A percentile compares a stretch with the other conserved stretches of the same genome.
Evolutionary conservation across 2,113 vertebrate genomes (phyloP).

Genomic region (Penelope pileata): DNA sequence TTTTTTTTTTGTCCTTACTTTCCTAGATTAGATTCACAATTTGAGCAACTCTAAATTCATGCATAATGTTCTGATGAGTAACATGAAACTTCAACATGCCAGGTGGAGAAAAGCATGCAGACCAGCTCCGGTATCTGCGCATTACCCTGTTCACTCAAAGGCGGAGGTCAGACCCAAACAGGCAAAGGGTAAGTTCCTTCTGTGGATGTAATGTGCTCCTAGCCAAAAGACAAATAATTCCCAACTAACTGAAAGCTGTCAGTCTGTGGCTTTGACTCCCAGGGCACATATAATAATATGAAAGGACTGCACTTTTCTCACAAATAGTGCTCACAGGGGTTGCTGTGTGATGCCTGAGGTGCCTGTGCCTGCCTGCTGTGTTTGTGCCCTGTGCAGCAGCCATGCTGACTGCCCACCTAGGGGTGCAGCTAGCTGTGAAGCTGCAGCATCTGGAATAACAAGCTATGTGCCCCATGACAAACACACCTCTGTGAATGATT

Average conservation of each 20-base stretch:
- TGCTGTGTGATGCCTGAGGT: neutral
- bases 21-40: neutral
- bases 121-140: neutral
- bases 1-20: neutral
- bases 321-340: neutral
- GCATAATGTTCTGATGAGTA: neutral
- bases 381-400: neutral
- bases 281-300: too few species aligned
- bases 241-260: neutral
- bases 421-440: neutral
- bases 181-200: neutral
- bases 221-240: neutral
- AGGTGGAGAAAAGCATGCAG: neutral
- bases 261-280: neutral
- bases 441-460: neutral
- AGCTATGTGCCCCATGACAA: neutral
- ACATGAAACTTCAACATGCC: neutral
- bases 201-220: neutral
- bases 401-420: neutral
- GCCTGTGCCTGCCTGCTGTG: neutral
- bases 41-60: neutral
- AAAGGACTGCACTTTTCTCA: neutral
- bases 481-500: neutral
- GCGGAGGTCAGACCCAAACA: neutral
- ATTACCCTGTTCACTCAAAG: neutral